Conservation (phyloP, 2,113 vertebrate species). For the Mustela nigripes region DNA sequence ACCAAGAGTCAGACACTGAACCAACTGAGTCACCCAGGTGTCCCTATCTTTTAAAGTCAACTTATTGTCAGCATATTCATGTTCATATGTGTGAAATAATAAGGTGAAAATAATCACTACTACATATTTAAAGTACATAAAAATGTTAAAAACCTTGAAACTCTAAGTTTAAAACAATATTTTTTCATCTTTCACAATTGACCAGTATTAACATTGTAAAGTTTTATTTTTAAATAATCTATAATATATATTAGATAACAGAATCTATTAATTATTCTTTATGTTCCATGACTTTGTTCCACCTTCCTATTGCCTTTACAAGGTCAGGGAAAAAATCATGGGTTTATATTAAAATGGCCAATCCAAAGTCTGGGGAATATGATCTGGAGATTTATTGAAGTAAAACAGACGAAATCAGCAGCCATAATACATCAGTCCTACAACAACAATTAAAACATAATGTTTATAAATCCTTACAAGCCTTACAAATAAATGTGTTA, state of each 20-base stretch:
- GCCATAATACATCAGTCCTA: conserved; percentile 34
- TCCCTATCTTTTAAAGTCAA: background rate
- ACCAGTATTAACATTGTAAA: background rate
- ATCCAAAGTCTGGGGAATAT: background rate
- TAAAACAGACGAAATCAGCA: conserved; percentile 32
- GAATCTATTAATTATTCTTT: background rate
- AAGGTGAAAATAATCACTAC: background rate
- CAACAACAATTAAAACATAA: conserved; percentile 60
- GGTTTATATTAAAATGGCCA: background rate
- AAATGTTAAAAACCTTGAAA: background rate
- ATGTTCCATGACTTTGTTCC: background rate
- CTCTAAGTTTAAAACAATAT: background rate
- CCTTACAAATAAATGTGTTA: conserved; percentile 62
- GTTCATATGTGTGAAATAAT: background rate
- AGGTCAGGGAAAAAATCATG: background rate
- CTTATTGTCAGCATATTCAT: background rate
- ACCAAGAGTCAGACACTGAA: background rate
- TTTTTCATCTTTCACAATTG: background rate
- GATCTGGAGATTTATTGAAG: conserved; percentile 42
- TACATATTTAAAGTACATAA: background rate
- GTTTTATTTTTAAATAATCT: background rate
- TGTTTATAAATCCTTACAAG: conserved; percentile 60
- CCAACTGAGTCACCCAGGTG: background rate
- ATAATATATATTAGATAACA: too few species aligned
- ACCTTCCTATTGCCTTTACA: background rate